phyloP scores from a whole-genome alignment of 2,113 vertebrate species.

The Andinoacara biseriatus region DNA sequence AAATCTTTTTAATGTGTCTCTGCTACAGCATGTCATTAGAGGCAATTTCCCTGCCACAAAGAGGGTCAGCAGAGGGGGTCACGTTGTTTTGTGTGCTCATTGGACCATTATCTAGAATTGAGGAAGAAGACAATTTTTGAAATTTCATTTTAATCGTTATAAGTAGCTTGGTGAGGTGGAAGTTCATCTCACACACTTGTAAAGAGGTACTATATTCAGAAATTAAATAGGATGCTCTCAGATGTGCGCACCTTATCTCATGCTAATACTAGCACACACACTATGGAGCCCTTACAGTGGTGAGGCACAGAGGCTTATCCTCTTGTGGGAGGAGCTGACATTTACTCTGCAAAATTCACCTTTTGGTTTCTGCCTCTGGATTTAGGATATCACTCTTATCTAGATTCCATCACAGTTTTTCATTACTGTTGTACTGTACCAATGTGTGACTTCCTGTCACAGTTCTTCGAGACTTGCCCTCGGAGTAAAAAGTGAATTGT shows the following conservation, averaged over 20 bases:
- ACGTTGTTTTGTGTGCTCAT: constrained; percentile 63
- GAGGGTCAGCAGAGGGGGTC: constrained; percentile 73
- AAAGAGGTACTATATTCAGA: constrained; percentile 55
- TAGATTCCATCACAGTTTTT: constrained; percentile 58
- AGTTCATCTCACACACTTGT: constrained; percentile 66
- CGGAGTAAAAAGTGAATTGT: constrained; percentile 9
- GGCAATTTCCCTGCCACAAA: constrained; percentile 73
- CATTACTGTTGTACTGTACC: constrained; percentile 32
- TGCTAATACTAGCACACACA: constrained; percentile 26
- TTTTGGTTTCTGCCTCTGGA: constrained; percentile 67
- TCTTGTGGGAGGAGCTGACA: constrained; percentile 74
- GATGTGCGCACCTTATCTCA: constrained; percentile 57
- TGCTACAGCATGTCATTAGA: constrained; percentile 63
- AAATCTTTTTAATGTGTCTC: constrained; percentile 55
- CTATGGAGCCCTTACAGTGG: constrained; percentile 40
- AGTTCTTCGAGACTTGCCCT: constrained; percentile 30
- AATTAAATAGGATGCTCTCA: constrained; percentile 60
- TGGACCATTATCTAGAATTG: constrained; percentile 70
- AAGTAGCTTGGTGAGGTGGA: constrained; percentile 65
- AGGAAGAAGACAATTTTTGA: constrained; percentile 60
- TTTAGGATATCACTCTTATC: constrained; percentile 77
- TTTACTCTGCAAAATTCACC: constrained; percentile 74
- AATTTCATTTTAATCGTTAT: constrained; percentile 65
- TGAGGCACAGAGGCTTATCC: constrained; percentile 52
- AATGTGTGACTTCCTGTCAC: constrained; percentile 41